phyloP scores from a whole-genome alignment of 2,888 invertebrate species.

The Amiota communis region DNA sequence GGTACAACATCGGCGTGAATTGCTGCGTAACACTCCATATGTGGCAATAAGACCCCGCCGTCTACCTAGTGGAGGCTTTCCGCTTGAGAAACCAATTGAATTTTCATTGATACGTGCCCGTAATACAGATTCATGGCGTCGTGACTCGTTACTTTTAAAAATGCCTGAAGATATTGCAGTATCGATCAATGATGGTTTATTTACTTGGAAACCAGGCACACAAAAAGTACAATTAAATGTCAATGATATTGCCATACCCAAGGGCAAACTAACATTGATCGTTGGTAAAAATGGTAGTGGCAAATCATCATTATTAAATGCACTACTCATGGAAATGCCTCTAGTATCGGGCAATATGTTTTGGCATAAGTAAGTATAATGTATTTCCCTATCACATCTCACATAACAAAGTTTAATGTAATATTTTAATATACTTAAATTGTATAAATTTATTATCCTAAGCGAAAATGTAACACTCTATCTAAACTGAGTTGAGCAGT shows the following conservation, averaged over 20 bases:
- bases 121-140: constrained; percentile 62
- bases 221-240: constrained; percentile 58
- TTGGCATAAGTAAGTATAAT: constrained; percentile 77
- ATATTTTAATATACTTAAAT: neutral
- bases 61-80: neutral
- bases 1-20: constrained; percentile 61
- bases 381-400: neutral
- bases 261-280: constrained; percentile 80
- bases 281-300: constrained; percentile 88
- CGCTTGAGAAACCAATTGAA: constrained; percentile 47
- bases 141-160: constrained; percentile 68
- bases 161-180: constrained; percentile 71
- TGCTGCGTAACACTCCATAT: constrained; percentile 65
- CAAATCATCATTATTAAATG: constrained; percentile 84
- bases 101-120: constrained; percentile 55
- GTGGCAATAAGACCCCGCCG: constrained; percentile 62
- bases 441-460: too few relatives aligned
- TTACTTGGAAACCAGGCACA: constrained; percentile 57
- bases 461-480: too few relatives aligned
- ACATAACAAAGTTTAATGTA: neutral
- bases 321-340: constrained; percentile 86
- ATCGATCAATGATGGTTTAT: constrained; percentile 67
- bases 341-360: constrained; percentile 78
- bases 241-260: constrained; percentile 72
- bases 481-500: too few relatives aligned